Percentiles rank a stretch among this genome's conserved stretches.
Conservation (phyloP, 2,888 invertebrate genomes). For the Hesperia comma region DNA sequence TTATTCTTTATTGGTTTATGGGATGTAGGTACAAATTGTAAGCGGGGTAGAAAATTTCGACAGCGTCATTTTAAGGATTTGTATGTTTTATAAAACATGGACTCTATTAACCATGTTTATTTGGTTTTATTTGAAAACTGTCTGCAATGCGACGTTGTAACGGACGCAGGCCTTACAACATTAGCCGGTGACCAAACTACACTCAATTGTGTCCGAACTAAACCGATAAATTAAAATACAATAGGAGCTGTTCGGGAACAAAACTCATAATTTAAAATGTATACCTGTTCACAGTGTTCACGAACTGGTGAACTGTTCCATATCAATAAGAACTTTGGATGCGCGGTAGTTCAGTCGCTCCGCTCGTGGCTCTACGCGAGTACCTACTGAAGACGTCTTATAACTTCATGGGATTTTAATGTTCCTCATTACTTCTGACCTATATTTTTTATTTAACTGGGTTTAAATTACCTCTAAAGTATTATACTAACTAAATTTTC, state of each 20-base stretch:
- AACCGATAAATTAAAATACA: slow-evolving; percentile 12
- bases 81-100: neutral
- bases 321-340: no score
- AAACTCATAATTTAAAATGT: neutral
- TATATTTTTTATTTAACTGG: no score
- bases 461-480: no score
- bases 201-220: neutral
- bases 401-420: no score
- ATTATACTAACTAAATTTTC: no score
- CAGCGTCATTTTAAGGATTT: neutral
- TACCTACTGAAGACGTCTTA: no score
- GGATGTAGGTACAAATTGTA: no score
- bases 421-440: no score
- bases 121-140: neutral
- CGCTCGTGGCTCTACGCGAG: no score
- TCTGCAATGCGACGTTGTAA: neutral
- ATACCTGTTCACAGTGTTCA: neutral
- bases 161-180: neutral
- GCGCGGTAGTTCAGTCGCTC: no score
- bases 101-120: no score
- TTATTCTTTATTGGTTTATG: no score
- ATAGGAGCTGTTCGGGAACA: neutral
- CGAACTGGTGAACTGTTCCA: neutral
- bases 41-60: neutral
- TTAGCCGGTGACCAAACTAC: slow-evolving; percentile 4